Evolutionary conservation across 2,888 invertebrate species (phyloP).

Genomic region (Limnephilus auricula): DNA sequence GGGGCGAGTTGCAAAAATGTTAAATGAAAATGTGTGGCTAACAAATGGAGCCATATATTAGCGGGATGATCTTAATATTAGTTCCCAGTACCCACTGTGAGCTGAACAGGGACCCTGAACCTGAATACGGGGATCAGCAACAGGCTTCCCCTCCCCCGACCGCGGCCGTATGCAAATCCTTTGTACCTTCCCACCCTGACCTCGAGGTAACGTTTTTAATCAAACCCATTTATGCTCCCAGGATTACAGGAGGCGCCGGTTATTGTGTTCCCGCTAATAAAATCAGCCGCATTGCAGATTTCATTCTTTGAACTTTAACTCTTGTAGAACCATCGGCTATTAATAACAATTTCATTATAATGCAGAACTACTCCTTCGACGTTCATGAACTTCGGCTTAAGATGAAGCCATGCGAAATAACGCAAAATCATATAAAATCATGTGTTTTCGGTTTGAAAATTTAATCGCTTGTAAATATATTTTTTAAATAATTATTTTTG

Average conservation of each 20-base stretch:
- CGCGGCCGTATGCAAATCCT: neutral
- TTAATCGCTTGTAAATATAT: no score
- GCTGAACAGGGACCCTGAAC: neutral
- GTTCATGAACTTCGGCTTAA: no score
- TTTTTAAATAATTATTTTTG: no score
- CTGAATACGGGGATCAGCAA: neutral
- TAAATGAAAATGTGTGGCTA: slow-evolving; percentile 36
- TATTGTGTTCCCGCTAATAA: neutral
- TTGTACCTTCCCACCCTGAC: neutral
- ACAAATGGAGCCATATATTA: slow-evolving; percentile 36
- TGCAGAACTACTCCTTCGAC: no score
- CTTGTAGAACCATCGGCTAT: neutral
- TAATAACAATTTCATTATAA: neutral
- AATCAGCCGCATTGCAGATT: neutral
- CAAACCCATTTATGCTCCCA: neutral
- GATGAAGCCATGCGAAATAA: no score
- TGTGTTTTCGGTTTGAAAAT: no score
- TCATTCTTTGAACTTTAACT: neutral
- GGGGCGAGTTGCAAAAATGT: neutral
- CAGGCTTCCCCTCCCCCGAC: neutral
- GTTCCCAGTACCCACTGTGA: neutral
- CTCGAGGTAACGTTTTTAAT: slow-evolving; percentile 11
- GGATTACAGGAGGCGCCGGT: neutral
- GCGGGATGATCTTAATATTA: slow-evolving; percentile 26
- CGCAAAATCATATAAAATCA: no score